phyloP scores from a whole-genome alignment of 2,113 vertebrate genomes.

The Gadus macrocephalus region DNA sequence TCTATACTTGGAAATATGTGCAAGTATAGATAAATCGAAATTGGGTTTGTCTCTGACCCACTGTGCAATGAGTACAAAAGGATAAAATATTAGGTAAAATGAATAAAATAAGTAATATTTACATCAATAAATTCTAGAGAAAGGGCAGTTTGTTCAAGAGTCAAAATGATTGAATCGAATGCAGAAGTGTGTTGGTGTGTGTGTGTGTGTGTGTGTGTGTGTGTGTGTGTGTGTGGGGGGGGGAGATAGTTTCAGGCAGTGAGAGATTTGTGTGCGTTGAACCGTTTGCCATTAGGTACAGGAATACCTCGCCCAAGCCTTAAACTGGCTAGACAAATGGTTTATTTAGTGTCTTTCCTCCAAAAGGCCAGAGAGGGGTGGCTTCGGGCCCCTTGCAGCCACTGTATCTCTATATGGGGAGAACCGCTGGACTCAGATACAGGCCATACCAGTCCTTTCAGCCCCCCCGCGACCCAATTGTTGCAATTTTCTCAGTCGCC shows the following conservation, averaged over 20 bases:
- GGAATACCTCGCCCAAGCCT: constrained; percentile 31
- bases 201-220: background rate
- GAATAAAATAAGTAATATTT: too few species aligned
- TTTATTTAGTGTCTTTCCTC: constrained; percentile 60
- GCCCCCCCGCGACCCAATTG: background rate
- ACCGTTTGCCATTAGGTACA: constrained; percentile 50
- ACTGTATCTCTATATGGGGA: too few species aligned
- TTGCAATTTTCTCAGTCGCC: too few species aligned
- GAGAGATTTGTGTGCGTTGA: constrained; percentile 38
- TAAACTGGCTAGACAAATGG: constrained; percentile 57
- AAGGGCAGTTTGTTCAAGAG: constrained; percentile 55
- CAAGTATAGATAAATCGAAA: too few species aligned
- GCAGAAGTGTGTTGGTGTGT: constrained; percentile 30
- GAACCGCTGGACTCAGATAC: too few species aligned
- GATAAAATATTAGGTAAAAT: too few species aligned
- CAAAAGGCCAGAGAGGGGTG: constrained; percentile 18
- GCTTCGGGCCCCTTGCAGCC: too few species aligned
- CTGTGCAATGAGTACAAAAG: too few species aligned
- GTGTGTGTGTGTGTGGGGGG: too few species aligned
- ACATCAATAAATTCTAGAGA: background rate
- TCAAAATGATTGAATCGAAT: constrained; percentile 60
- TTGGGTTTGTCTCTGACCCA: too few species aligned
- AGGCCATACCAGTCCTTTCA: constrained; percentile 15
- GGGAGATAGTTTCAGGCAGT: constrained; percentile 35
- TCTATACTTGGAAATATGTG: too few species aligned